These are phyloP conservation scores for Merluccius polli DNA, from an alignment of 2,797 vertebrate genomes.

Conservation along the genomic window DNA sequence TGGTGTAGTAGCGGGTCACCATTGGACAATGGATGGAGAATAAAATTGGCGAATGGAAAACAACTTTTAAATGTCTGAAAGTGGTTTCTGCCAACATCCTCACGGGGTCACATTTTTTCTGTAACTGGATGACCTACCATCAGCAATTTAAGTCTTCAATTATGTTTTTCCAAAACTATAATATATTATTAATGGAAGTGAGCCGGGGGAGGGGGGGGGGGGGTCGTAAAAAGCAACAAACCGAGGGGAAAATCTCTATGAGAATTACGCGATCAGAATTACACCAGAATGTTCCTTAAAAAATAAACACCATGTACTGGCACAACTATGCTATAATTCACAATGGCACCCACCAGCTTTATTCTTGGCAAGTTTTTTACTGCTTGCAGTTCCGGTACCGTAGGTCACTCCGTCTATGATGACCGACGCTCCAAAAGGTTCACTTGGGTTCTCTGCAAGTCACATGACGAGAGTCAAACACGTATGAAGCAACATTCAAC, in stretches of 20 bases:
- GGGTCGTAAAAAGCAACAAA: not conserved
- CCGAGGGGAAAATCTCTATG: not conserved
- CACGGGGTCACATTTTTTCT: not conserved
- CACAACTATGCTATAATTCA: not conserved
- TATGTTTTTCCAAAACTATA: not conserved
- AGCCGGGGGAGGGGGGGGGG: too few relatives aligned
- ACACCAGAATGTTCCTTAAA: too few relatives aligned
- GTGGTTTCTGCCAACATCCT: not conserved
- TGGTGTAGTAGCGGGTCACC: not conserved
- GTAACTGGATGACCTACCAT: not conserved
- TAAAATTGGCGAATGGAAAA: not conserved
- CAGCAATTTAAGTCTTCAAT: not conserved
- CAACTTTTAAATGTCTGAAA: not conserved
- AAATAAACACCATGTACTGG: not conserved
- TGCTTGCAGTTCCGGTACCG: constrained; percentile 98
- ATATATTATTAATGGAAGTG: not conserved
- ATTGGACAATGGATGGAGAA: too few relatives aligned
- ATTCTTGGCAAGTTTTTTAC: constrained; percentile 99
- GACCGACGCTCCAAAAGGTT: constrained; percentile 98
- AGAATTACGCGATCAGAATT: not conserved
- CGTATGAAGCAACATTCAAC: constrained; percentile 27
- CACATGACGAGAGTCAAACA: not conserved
- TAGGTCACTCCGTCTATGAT: constrained; percentile 99
- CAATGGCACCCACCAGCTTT: constrained; percentile 88
- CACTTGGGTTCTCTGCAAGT: constrained; percentile 95